These are phyloP conservation scores for Orthosia gracilis DNA, from an alignment of 2,888 invertebrate species.

Conservation along the genomic window DNA sequence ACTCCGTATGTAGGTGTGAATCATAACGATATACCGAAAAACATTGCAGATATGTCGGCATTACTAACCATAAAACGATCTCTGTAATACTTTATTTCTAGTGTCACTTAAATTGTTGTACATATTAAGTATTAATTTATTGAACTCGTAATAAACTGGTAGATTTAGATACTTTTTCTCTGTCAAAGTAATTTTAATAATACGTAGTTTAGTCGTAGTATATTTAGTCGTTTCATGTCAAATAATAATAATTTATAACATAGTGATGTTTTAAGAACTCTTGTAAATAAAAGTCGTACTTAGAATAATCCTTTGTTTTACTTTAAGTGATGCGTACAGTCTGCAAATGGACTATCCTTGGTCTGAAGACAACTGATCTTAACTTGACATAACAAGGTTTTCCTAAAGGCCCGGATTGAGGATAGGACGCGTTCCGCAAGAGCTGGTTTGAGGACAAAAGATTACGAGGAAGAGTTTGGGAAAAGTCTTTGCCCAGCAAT, in stretches of 20 bases:
- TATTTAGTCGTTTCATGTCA: conserved; percentile 49
- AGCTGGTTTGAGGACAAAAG: too few species aligned
- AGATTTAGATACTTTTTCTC: conserved; percentile 49
- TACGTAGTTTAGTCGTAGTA: conserved; percentile 51
- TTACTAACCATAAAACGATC: conserved; percentile 4
- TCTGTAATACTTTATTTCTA: conserved; percentile 21
- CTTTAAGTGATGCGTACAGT: neutral
- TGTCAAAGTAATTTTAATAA: conserved; percentile 47
- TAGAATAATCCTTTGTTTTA: conserved; percentile 71
- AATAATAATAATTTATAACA: conserved; percentile 48
- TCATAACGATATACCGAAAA: conserved; percentile 3
- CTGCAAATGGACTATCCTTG: too few species aligned
- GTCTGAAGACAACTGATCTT: neutral
- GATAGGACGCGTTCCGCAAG: neutral
- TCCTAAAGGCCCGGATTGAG: neutral
- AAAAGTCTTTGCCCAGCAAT: too few species aligned
- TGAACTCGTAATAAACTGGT: conserved; percentile 44
- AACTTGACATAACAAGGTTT: neutral
- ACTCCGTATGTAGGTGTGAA: neutral
- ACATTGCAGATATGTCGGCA: neutral
- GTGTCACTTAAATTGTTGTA: conserved; percentile 46
- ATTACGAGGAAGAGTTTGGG: too few species aligned
- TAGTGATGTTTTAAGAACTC: conserved; percentile 58
- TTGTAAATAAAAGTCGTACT: conserved; percentile 86
- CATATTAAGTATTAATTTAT: conserved; percentile 57